phyloP scores from a whole-genome alignment of 2,888 invertebrate species.

The Sphecodes monilicornis region DNA sequence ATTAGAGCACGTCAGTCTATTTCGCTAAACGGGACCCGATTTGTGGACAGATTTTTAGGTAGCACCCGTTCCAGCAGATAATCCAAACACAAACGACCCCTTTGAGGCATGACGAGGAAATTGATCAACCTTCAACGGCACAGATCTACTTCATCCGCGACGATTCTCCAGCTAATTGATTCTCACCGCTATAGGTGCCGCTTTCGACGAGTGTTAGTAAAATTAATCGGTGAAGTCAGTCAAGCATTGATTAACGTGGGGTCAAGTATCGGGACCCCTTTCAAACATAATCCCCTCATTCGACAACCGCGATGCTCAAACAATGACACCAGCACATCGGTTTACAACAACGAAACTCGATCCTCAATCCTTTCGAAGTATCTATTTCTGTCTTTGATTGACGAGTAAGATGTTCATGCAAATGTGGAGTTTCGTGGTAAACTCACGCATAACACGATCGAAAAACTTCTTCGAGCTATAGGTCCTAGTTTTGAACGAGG shows the following conservation, averaged over 20 bases:
- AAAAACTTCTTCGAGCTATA: no score
- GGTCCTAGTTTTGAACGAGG: no score
- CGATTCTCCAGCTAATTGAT: slow-evolving; percentile 48
- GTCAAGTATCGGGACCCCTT: not conserved
- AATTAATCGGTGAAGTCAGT: slow-evolving; percentile 48
- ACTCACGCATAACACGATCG: not conserved
- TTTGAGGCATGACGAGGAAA: slow-evolving; percentile 33
- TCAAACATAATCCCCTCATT: not conserved
- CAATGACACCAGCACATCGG: not conserved
- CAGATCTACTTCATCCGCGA: slow-evolving; percentile 25
- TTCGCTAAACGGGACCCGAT: not conserved
- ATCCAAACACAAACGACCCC: not conserved
- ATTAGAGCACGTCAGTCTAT: not conserved
- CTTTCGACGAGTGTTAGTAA: slow-evolving; percentile 51
- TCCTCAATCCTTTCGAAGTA: not conserved
- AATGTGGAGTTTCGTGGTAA: not conserved
- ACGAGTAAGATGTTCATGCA: not conserved
- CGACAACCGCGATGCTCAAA: not conserved
- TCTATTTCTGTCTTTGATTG: not conserved
- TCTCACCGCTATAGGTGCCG: slow-evolving; percentile 10
- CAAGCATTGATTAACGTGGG: slow-evolving; percentile 29
- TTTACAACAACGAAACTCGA: not conserved
- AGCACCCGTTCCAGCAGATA: not conserved
- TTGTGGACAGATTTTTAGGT: not conserved
- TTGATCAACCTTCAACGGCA: slow-evolving; percentile 11